Evolutionary conservation across 2,888 invertebrate genomes (phyloP).

Genomic region (Parelbella ahira): DNA sequence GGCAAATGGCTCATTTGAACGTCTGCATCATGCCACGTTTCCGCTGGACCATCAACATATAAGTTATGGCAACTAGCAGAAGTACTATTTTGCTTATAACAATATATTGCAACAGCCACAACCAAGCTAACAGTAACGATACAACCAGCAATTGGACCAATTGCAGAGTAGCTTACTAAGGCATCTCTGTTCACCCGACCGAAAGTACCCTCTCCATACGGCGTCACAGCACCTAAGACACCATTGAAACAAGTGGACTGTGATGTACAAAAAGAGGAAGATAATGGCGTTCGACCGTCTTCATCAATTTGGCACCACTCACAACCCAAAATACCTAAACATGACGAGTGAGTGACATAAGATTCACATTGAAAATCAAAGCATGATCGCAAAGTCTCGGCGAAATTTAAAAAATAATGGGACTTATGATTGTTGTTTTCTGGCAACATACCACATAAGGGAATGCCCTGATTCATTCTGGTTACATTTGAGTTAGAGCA

Average conservation of each 20-base stretch:
- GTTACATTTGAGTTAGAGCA: conserved; percentile 57
- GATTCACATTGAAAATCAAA: conserved; percentile 85
- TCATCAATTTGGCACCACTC: conserved; percentile 94
- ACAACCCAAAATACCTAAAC: conserved; percentile 90
- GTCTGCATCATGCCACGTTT: conserved; percentile 78
- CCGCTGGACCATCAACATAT: conserved; percentile 73
- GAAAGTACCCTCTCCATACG: conserved; percentile 87
- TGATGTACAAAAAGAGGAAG: conserved; percentile 88
- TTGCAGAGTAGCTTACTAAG: conserved; percentile 84
- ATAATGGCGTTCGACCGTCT: conserved; percentile 85
- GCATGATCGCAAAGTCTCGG: conserved; percentile 82
- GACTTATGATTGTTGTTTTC: conserved; percentile 74
- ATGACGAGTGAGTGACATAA: conserved; percentile 82
- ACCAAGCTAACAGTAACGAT: conserved; percentile 90
- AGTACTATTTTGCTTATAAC: conserved; percentile 86
- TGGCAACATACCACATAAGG: conserved; percentile 68
- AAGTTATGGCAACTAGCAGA: conserved; percentile 72
- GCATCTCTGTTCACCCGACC: conserved; percentile 71
- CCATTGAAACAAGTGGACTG: conserved; percentile 93
- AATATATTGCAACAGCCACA: conserved; percentile 90
- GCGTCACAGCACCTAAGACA: conserved; percentile 89
- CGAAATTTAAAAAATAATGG: conserved; percentile 71
- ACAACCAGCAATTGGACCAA: conserved; percentile 93
- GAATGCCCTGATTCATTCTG: conserved; percentile 51
- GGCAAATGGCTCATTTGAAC: conserved; percentile 88